These are phyloP conservation scores for Ptychadena robeensis DNA, from an alignment of 2,797 vertebrate genomes.

Conservation along the genomic window DNA sequence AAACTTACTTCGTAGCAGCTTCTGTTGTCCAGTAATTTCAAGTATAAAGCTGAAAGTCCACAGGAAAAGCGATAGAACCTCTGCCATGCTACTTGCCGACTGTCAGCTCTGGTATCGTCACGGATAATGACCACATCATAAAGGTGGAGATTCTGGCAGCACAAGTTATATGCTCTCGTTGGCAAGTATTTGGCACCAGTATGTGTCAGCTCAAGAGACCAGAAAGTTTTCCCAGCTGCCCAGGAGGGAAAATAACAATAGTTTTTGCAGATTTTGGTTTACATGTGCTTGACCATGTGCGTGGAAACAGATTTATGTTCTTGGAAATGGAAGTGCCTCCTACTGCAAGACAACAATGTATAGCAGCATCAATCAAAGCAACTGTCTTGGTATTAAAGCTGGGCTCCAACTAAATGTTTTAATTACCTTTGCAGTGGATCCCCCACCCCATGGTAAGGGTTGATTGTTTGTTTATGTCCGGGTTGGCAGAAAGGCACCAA, in stretches of 20 bases:
- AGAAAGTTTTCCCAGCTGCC: constrained; percentile 35
- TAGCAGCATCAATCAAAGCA: background rate
- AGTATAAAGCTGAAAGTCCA: constrained; percentile 21
- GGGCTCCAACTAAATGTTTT: too few relatives aligned
- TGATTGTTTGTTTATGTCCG: too few relatives aligned
- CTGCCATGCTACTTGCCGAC: constrained; percentile 41
- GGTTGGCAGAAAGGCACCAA: too few relatives aligned
- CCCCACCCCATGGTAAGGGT: too few relatives aligned
- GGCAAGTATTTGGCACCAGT: background rate
- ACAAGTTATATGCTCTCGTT: background rate
- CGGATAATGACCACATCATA: constrained; percentile 27
- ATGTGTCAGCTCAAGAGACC: constrained; percentile 18
- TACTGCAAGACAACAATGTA: background rate
- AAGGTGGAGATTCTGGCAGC: constrained; percentile 49
- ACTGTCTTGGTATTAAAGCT: background rate
- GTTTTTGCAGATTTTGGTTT: background rate
- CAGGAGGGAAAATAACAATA: constrained; percentile 18
- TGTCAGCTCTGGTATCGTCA: background rate
- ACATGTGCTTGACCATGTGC: background rate
- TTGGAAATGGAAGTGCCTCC: background rate
- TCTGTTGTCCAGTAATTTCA: constrained; percentile 22
- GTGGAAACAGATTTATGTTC: constrained; percentile 10
- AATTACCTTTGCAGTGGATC: too few relatives aligned
- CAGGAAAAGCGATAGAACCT: constrained; percentile 1
- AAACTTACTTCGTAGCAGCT: constrained; percentile 47